Conservation (phyloP, 2,797 vertebrate genomes). For the Typhlichthys subterraneus region DNA sequence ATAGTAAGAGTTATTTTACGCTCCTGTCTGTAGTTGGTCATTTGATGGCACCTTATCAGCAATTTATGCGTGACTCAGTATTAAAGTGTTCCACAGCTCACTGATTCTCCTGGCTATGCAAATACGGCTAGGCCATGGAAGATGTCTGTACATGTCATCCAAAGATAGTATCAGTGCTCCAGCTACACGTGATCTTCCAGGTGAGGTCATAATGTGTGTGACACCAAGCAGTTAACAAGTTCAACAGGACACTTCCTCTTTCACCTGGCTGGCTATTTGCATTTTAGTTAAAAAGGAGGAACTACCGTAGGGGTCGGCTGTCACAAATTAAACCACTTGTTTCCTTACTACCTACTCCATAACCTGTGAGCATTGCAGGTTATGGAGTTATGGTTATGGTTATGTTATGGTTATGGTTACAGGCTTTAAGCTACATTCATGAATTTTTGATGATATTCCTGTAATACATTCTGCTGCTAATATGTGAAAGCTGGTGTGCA, state of each 20-base stretch:
- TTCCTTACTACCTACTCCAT: conserved; percentile 24
- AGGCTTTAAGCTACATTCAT: background rate
- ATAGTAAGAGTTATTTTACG: conserved; percentile 21
- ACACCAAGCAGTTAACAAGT: conserved; percentile 25
- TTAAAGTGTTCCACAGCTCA: background rate
- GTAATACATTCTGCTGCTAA: no score
- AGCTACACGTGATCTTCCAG: no score
- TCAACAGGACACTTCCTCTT: conserved; percentile 61
- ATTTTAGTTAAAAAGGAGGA: conserved; percentile 49
- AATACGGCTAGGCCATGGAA: conserved; percentile 26
- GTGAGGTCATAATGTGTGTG: conserved; percentile 23
- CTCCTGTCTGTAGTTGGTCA: conserved; percentile 15
- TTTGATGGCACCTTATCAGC: conserved; percentile 7
- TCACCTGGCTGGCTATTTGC: conserved; percentile 57
- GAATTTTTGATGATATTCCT: background rate
- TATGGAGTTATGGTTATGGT: background rate
- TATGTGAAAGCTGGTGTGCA: no score
- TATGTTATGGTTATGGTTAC: no score
- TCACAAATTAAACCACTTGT: conserved; percentile 18
- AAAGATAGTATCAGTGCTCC: background rate
- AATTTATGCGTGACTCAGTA: background rate
- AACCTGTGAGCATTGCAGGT: background rate
- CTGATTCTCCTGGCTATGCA: conserved; percentile 27
- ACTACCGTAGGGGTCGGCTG: conserved; percentile 26
- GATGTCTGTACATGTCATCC: background rate